These are phyloP conservation scores for Lucilia cuprina DNA, from an alignment of 1,140 invertebrate species.

Conservation along the genomic window DNA sequence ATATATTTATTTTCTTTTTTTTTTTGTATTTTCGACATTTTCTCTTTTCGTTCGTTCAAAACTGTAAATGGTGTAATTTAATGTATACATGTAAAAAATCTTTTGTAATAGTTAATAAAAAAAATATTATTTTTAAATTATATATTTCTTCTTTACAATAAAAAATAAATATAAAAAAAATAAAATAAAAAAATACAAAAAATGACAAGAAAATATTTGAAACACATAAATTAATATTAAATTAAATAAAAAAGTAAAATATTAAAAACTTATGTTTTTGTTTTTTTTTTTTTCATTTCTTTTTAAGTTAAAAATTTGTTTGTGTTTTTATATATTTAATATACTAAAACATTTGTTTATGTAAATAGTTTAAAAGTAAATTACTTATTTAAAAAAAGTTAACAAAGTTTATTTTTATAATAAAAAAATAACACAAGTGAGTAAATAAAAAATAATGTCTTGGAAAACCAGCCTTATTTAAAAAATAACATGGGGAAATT, in stretches of 20 bases:
- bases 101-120: slow-evolving; percentile 2
- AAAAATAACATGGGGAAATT: slow-evolving; percentile 38
- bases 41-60: not conserved
- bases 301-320: slow-evolving; percentile 12
- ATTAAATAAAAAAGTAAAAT: slow-evolving; percentile 9
- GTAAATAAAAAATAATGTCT: slow-evolving; percentile 54
- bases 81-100: slow-evolving; percentile 2
- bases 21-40: not conserved
- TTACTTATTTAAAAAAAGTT: slow-evolving; percentile 44
- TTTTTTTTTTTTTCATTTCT: slow-evolving; percentile 28
- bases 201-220: slow-evolving; percentile 39
- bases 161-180: slow-evolving; percentile 22
- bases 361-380: slow-evolving; percentile 22
- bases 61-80: not conserved
- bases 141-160: slow-evolving; percentile 29
- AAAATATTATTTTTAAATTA: slow-evolving; percentile 23
- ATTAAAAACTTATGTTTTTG: slow-evolving; percentile 18
- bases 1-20: not conserved
- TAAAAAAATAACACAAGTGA: slow-evolving; percentile 30
- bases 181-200: slow-evolving; percentile 1
- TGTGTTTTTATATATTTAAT: slow-evolving; percentile 39
- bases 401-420: slow-evolving; percentile 14
- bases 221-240: slow-evolving; percentile 34
- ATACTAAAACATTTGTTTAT: slow-evolving; percentile 40
- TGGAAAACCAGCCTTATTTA: slow-evolving; percentile 63